phyloP scores from a whole-genome alignment of 2,888 invertebrate genomes.

The Zygaena filipendulae region DNA sequence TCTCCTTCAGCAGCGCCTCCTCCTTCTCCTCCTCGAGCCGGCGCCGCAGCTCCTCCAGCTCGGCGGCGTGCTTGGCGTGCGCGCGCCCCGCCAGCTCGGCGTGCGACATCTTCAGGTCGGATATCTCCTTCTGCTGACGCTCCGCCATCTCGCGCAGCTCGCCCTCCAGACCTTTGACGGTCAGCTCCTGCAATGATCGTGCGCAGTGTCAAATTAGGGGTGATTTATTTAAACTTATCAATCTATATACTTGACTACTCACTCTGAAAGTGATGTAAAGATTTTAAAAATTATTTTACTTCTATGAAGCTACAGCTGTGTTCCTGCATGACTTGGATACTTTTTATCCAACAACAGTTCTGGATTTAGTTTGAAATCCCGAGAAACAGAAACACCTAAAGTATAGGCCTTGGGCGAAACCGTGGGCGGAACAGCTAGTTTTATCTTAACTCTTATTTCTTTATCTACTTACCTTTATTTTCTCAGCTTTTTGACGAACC shows the following conservation, averaged over 20 bases:
- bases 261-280: no score
- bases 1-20: conserved; percentile 46
- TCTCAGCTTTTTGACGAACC: conserved; percentile 86
- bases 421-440: no score
- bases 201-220: no score
- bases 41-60: conserved; percentile 66
- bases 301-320: no score
- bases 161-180: conserved; percentile 88
- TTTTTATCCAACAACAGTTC: no score
- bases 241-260: no score
- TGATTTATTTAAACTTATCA: not conserved
- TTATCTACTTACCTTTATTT: conserved; percentile 75
- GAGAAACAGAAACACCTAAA: no score
- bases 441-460: no score
- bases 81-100: conserved; percentile 44
- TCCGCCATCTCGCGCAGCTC: conserved; percentile 84
- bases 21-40: conserved; percentile 54
- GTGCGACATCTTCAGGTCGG: conserved; percentile 56
- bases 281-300: no score
- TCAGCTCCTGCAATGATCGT: conserved; percentile 78
- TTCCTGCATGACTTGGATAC: no score
- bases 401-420: no score
- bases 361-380: no score
- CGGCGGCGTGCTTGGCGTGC: conserved; percentile 49
- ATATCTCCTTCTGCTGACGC: conserved; percentile 73